These are phyloP conservation scores for Taeniopygia guttata DNA, from an alignment of 2,797 vertebrate species.

Conservation along the genomic window DNA sequence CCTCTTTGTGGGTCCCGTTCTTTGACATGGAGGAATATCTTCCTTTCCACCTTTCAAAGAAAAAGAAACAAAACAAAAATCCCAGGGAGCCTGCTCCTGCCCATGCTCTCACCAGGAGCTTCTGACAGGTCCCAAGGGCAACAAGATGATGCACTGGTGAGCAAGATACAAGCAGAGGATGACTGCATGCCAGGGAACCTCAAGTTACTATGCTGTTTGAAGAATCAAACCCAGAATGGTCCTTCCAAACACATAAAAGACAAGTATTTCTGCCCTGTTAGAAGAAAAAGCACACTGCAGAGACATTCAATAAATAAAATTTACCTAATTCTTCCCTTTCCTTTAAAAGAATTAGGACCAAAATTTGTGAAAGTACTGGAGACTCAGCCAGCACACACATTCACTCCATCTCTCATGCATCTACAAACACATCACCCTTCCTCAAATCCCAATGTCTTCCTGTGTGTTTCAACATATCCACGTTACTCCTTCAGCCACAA, in stretches of 20 bases:
- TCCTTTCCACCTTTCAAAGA: neutral
- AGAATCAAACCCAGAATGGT: neutral
- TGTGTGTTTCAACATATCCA: neutral
- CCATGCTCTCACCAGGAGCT: neutral
- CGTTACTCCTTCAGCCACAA: neutral
- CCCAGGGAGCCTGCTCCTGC: neutral
- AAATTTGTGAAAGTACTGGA: neutral
- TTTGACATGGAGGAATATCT: neutral
- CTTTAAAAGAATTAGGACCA: neutral
- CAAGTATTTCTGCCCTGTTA: neutral
- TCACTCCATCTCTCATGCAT: neutral
- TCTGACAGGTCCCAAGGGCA: neutral
- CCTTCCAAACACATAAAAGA: neutral
- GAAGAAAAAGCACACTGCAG: neutral
- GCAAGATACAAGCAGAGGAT: neutral
- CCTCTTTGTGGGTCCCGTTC: neutral
- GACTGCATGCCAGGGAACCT: neutral
- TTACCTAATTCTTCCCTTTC: neutral
- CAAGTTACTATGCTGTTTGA: neutral
- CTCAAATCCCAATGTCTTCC: neutral
- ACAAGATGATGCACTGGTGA: neutral
- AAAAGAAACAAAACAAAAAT: neutral
- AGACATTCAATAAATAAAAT: slow-evolving; percentile 26
- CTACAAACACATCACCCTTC: neutral
- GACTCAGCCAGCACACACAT: neutral